These are phyloP conservation scores for Atherinosoma microstoma DNA, from an alignment of 2,797 vertebrate species.

Conservation along the genomic window DNA sequence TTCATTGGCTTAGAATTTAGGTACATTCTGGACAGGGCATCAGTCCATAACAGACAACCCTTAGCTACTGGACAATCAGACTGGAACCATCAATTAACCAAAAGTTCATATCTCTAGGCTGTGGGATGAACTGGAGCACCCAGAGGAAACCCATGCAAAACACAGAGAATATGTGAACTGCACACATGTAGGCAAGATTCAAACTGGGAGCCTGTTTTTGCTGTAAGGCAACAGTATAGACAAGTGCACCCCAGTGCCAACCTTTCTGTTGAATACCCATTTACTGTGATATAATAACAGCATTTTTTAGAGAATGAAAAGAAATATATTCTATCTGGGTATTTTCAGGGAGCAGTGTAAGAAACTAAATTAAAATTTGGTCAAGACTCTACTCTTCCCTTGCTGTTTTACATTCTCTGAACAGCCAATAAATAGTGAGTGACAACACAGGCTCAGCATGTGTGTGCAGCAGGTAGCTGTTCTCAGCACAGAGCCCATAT, in stretches of 20 bases:
- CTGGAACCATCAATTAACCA: not conserved
- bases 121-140: not conserved
- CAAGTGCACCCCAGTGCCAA: not conserved
- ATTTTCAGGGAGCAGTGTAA: not conserved
- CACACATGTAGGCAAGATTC: not conserved
- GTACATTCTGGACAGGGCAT: not conserved
- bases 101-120: not conserved
- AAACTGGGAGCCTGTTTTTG: not conserved
- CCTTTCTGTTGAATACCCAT: not conserved
- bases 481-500: slow-evolving; percentile 59
- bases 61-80: too few relatives aligned
- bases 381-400: not conserved
- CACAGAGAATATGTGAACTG: not conserved
- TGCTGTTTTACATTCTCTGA: slow-evolving; percentile 18
- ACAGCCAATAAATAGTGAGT: slow-evolving; percentile 22
- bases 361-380: slow-evolving; percentile 6
- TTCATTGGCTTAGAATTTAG: not conserved
- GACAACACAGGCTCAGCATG: slow-evolving; percentile 28
- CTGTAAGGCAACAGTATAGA: not conserved
- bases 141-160: not conserved
- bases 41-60: not conserved
- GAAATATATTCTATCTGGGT: not conserved
- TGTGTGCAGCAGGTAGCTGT: slow-evolving; percentile 49
- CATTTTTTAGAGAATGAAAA: not conserved
- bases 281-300: not conserved